Conservation (phyloP, 2,113 vertebrate species). For the Rutilus rutilus region DNA sequence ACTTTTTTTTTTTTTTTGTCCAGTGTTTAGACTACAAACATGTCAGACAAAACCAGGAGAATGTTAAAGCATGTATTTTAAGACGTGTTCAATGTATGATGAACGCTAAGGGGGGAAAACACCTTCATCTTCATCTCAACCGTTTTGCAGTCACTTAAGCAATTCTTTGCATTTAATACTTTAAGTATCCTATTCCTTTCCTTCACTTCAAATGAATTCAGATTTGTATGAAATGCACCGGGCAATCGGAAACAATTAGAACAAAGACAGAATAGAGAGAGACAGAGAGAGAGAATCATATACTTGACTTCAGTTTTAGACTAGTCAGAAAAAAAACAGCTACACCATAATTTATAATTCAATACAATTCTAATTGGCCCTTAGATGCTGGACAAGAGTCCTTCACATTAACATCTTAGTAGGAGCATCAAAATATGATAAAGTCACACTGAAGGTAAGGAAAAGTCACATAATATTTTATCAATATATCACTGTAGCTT, state of each 20-base stretch:
- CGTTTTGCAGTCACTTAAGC: neutral
- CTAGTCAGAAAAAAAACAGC: neutral
- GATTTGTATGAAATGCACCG: neutral
- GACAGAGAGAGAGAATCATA: neutral
- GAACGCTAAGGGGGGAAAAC: neutral
- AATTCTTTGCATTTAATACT: neutral
- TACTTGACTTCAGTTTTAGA: neutral
- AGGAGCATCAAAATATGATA: neutral
- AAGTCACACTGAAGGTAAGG: neutral
- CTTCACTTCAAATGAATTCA: neutral
- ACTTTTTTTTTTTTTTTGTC: neutral
- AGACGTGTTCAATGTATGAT: neutral
- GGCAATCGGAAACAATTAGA: neutral
- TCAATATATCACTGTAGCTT: neutral
- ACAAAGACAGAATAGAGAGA: neutral
- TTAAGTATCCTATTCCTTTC: neutral
- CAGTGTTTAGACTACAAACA: conserved; percentile 31
- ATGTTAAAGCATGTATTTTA: neutral
- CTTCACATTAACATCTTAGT: neutral
- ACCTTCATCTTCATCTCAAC: neutral
- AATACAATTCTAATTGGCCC: conserved; percentile 16
- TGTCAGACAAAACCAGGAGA: neutral
- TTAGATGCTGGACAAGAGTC: neutral
- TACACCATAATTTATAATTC: neutral
- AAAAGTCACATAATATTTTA: neutral